A percentile compares a stretch with the other conserved stretches of the same genome.
Evolutionary conservation across 2,113 vertebrate genomes (phyloP).

Genomic region (Sapayoa aenigma): DNA sequence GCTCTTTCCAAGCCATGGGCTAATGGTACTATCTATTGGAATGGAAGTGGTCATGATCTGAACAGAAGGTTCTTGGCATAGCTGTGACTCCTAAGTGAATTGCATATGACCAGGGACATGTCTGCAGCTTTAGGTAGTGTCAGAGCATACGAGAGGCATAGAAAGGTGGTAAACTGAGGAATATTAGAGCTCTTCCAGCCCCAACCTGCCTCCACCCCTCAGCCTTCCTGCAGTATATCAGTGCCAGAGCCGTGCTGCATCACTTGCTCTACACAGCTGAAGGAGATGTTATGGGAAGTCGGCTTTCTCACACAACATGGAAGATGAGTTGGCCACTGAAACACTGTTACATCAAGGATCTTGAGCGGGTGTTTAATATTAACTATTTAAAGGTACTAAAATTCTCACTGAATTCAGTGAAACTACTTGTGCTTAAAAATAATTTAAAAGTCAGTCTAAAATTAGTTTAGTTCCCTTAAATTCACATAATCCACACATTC

Average conservation of each 20-base stretch:
- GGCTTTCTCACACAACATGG: neutral
- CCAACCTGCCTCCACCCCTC: neutral
- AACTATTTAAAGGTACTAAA: neutral
- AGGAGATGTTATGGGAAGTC: neutral
- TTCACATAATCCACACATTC: neutral
- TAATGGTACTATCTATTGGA: neutral
- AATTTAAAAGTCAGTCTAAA: neutral
- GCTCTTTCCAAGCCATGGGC: neutral
- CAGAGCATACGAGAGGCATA: neutral
- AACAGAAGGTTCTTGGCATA: neutral
- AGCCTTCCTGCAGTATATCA: neutral
- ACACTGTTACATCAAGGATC: neutral
- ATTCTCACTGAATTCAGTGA: neutral
- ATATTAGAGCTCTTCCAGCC: neutral
- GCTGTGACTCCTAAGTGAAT: neutral
- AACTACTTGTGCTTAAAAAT: neutral
- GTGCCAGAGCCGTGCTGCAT: neutral
- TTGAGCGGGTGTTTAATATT: neutral
- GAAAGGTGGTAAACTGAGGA: neutral
- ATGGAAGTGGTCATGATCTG: neutral
- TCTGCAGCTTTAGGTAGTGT: neutral
- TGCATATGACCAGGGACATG: neutral
- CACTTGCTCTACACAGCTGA: fast-evolving
- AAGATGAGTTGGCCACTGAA: neutral
- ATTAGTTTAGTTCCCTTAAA: neutral